A percentile compares a stretch with the other conserved stretches of the same genome.
phyloP scores from a whole-genome alignment of 1,140 invertebrate genomes.

The Homarus americanus region DNA sequence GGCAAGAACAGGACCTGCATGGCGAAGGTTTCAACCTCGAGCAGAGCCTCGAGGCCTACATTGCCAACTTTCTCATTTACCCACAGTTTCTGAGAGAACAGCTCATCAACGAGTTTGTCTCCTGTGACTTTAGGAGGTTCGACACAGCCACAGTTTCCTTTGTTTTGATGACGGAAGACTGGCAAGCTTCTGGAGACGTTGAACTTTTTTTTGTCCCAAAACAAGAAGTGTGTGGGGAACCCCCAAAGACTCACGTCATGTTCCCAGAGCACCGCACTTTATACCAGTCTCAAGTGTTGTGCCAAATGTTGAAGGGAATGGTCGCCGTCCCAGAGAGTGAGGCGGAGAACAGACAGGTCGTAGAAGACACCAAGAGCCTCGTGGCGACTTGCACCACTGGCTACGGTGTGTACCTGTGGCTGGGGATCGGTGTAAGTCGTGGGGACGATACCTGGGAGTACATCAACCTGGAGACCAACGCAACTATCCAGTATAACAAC shows the following conservation, averaged over 20 bases:
- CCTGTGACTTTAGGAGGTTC: conserved; percentile 10
- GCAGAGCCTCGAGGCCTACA: conserved; percentile 65
- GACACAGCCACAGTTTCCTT: conserved; percentile 51
- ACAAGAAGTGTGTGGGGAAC: conserved; percentile 24
- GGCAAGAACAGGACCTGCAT: conserved; percentile 69
- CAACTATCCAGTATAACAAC: conserved; percentile 53
- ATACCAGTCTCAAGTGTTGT: conserved; percentile 47
- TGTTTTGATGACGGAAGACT: conserved; percentile 23
- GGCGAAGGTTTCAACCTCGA: conserved; percentile 53
- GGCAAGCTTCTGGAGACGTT: conserved; percentile 45
- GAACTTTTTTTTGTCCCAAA: neutral
- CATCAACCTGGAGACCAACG: conserved; percentile 45
- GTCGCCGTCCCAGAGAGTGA: conserved; percentile 57
- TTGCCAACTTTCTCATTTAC: conserved; percentile 58
- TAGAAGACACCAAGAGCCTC: neutral
- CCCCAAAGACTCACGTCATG: conserved; percentile 36
- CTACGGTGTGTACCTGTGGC: conserved; percentile 66
- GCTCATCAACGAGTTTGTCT: conserved; percentile 42
- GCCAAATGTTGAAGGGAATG: conserved; percentile 70
- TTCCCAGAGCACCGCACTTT: conserved; percentile 66
- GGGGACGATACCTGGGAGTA: conserved; percentile 21
- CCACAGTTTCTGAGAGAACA: conserved; percentile 21
- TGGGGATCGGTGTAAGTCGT: conserved; percentile 36
- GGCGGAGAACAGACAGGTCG: conserved; percentile 50
- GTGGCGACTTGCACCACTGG: conserved; percentile 39